Evolutionary conservation across 2,888 invertebrate genomes (phyloP), one percentile per base, ranked within the genome.

Genomic region (Sipha maydis): DNA sequence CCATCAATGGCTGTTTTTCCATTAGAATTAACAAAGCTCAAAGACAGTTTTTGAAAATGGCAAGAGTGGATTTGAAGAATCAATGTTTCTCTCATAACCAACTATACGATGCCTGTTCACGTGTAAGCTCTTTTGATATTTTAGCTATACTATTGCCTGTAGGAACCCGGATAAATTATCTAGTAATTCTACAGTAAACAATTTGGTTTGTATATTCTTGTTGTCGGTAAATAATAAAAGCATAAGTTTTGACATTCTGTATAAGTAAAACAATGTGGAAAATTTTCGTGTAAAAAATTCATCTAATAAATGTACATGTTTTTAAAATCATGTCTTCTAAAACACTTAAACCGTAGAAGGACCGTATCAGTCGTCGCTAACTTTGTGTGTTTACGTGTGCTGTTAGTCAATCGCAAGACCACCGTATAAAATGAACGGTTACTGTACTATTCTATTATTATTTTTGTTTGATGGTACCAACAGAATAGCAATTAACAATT

Each of bases 401-500:
- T 79, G 61, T 61, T 61, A 11, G 38, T 61, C 61, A 80, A 67
- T 80, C 61, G 38, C n/a, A 38, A 38, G 61, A 38, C 61, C 61
- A n/a, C n/a, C 80, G 19, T 61, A 67, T 67, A n/a, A 38, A 80
- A n/a, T n/a, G 38, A 82, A 41, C 9, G 1, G 25, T n/a, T 69
- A 82, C 28, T 9, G 41, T 69, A 17, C 9, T 73, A 14, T 71
- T 41, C 69, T 41, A 76, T 61, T 84, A 76, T 75, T 76, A 76
- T 77, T 77, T 17, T 48, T 38, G 31, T 67, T 67, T 11, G 69
- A 69, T 85, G 84, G 67, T 54, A 76, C 41, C 25, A 77, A 69
- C 67, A 77, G 77, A 77, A 85, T 85, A 69, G 25, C 67, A 48
- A 85, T 77, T 77, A 85, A 85, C 77, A 85, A 85, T 85, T 77